Evolutionary conservation across 2,113 vertebrate species (phyloP), one percentile per base, ranked within the genome.

Genomic region (Scopus umbretta): DNA sequence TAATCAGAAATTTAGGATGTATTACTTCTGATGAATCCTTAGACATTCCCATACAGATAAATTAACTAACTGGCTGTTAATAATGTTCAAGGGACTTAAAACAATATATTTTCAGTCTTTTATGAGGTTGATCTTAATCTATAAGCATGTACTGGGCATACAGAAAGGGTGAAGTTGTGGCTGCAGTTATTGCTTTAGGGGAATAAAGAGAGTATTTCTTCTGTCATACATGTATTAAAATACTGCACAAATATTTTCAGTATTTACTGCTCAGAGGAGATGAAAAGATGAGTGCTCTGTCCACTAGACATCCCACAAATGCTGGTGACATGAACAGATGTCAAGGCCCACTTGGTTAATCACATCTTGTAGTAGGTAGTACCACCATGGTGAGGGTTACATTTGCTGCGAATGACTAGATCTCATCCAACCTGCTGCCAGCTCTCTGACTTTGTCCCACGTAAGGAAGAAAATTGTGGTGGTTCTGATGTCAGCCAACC

Each of bases 11-110:
- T 90, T 66, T 89, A 86, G 94, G 71, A 58, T 95, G 10, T 91
- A 94, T 92, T 86, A 75, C 70, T 96, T 76, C 73, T 94, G 96
- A 93, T 97, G 95, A 97, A 96, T 95, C 91, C 86, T 95, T 82
- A 95, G 92, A 92, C 55, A 20, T 85, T 92, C 80, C 63, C n/a
- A 65, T 93, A 75, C n/a, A 72, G 90, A 95, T 96, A 95, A 95
- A 97, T 96, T 94, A 95, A 89, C 93, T 96, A 96, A 96, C 86
- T 84, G 80, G 36, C 80, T 97, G 71, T 90, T 97, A 97, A 96
- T 96, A 95, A 94, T 63, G 56, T 92, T 95, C 94, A 83, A 78
- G 90, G 75, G 95, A 93, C 88, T 96, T 92, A 80, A 94, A 96
- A 62, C 80, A 63, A 59, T 92, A 19, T 82, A 92, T 94, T 95